Percentiles rank a stretch among this genome's conserved stretches.
phyloP scores from a whole-genome alignment of 2,797 vertebrate species.

The Hemibagrus guttatus region DNA sequence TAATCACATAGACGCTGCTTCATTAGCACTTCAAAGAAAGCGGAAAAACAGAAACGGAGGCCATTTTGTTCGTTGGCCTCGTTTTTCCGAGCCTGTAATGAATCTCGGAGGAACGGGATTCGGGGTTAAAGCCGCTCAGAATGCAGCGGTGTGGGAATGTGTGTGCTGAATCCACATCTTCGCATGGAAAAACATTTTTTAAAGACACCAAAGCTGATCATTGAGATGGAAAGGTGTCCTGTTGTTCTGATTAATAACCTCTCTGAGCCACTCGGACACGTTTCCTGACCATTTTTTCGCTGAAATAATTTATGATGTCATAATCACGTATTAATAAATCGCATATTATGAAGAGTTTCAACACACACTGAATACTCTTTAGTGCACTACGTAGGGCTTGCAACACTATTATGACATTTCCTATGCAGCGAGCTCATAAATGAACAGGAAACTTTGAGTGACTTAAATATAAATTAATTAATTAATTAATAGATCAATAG shows the following conservation, averaged over 20 bases:
- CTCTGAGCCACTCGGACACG: not conserved
- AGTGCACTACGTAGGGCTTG: not conserved
- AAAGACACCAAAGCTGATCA: not conserved
- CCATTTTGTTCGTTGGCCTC: constrained; percentile 56
- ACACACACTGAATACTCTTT: not conserved
- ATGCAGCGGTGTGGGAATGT: constrained; percentile 37
- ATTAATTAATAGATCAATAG: too few relatives aligned
- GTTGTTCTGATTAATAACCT: constrained; percentile 13
- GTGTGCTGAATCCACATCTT: constrained; percentile 55
- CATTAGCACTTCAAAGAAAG: constrained; percentile 61
- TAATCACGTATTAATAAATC: not conserved
- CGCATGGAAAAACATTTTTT: not conserved
- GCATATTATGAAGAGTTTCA: not conserved
- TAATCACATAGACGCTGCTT: constrained; percentile 47
- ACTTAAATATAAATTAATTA: too few relatives aligned
- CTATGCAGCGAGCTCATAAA: not conserved
- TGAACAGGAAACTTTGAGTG: not conserved
- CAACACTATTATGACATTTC: not conserved
- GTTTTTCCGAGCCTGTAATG: constrained; percentile 52
- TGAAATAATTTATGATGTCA: not conserved
- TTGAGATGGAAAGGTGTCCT: constrained; percentile 22
- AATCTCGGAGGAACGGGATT: constrained; percentile 55
- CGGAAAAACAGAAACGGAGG: constrained; percentile 45
- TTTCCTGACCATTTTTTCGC: not conserved
- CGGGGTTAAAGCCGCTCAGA: constrained; percentile 25